These are phyloP conservation scores for Lanistes nyassanus DNA, from an alignment of 1,140 invertebrate genomes.

Conservation along the genomic window DNA sequence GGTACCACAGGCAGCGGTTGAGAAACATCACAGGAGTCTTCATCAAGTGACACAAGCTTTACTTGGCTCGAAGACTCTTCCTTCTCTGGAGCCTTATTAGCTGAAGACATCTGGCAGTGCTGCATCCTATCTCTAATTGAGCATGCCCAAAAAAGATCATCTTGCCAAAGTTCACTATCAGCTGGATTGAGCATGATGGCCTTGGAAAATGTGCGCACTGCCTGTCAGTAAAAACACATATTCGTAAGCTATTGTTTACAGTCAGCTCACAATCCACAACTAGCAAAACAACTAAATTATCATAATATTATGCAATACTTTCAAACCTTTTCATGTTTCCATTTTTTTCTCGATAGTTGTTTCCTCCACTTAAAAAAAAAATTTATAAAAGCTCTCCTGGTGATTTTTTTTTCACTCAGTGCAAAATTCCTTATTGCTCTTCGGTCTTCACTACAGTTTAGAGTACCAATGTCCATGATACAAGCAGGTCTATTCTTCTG, in stretches of 20 bases:
- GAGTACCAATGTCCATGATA: no score
- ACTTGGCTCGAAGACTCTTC: background rate
- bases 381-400: no score
- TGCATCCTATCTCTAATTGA: constrained; percentile 43
- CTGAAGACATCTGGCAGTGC: background rate
- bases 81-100: background rate
- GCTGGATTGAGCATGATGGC: constrained; percentile 65
- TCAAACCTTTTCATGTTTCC: no score
- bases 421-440: no score
- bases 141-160: constrained; percentile 61
- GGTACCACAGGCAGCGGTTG: background rate
- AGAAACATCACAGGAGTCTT: background rate
- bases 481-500: no score
- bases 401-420: no score
- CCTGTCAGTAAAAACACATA: constrained; percentile 43
- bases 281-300: background rate
- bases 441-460: no score
- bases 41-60: background rate
- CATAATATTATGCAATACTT: no score
- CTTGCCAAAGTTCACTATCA: constrained; percentile 64
- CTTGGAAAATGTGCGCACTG: constrained; percentile 64
- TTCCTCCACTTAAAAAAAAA: no score
- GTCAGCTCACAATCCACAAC: constrained; percentile 1
- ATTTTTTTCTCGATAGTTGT: no score
- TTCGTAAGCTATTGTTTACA: background rate